Evolutionary conservation across 2,888 invertebrate genomes (phyloP), one percentile per base, ranked within the genome.

Genomic region (Xestobium rufovillosum): DNA sequence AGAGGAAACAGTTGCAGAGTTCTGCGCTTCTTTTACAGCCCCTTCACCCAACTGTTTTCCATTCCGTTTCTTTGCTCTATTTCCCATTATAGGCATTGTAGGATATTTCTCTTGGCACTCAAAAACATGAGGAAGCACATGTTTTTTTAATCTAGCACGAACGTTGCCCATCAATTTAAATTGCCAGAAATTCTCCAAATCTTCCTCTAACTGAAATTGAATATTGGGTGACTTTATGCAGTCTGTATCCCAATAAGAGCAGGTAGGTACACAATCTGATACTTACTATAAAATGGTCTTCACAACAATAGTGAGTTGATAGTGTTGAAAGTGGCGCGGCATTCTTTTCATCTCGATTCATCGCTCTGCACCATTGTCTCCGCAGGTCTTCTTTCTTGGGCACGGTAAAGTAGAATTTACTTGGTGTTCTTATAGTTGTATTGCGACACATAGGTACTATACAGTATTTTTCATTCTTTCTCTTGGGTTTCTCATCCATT

Each of bases 211-310:
- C 23, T 19, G n/a, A 19, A 19, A 6, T 8, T 19, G 6, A 19
- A 19, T 8, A 19, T 19, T 19, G 6, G n/a, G 23, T 19, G 23
- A 19, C 6, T 19, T 19, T 19, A 19, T 8, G n/a, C 23, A n/a
- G n/a, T n/a, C n/a, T n/a, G n/a, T n/a, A n/a, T n/a, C n/a, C n/a
- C n/a, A n/a, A n/a, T n/a, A n/a, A n/a, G n/a, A n/a, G n/a, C n/a
- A n/a, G n/a, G n/a, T n/a, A n/a, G n/a, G n/a, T n/a, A n/a, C n/a
- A n/a, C n/a, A n/a, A n/a, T n/a, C n/a, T n/a, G n/a, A n/a, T n/a
- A n/a, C 23, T 19, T 19, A 19, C 23, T 8, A 8, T 19, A 19
- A 19, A 19, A 19, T 19, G 23, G 23, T 19, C 23, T n/a, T 19
- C 23, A 19, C 23, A 19, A n/a, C 23, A 19, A 19, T 8, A n/a